A percentile compares a stretch with the other conserved stretches of the same genome.
Conservation (phyloP, 2,797 vertebrate species). For the Echeneis naucrates region DNA sequence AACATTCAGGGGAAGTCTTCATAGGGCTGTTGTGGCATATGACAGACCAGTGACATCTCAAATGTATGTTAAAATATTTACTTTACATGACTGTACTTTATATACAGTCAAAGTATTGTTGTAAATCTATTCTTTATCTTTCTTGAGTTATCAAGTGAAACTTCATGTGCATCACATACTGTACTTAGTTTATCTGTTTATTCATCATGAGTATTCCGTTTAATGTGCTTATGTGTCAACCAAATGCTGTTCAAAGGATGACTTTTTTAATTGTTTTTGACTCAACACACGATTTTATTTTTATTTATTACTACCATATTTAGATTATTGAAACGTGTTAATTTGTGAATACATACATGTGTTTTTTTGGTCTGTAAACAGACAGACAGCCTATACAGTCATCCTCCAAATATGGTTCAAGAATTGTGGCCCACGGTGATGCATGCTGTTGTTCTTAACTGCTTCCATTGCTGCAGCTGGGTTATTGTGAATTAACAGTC, state of each 20-base stretch:
- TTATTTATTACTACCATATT: not conserved
- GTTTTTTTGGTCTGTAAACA: not conserved
- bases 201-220: not conserved
- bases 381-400: not conserved
- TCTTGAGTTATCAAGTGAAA: not conserved
- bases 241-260: not conserved
- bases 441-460: not conserved
- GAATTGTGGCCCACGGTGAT: not conserved
- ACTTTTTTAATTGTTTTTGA: not conserved
- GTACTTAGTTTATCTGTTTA: not conserved
- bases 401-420: too few species aligned
- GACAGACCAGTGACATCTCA: too few species aligned
- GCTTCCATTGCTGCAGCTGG: not conserved
- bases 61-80: not conserved
- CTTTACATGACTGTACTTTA: too few species aligned
- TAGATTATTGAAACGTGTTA: too few species aligned
- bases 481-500: constrained; percentile 6
- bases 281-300: not conserved
- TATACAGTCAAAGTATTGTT: not conserved
- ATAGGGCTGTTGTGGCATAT: not conserved
- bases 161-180: not conserved
- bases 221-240: not conserved
- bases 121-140: not conserved
- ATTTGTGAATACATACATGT: not conserved
- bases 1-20: not conserved